These are phyloP conservation scores for Ailuropoda melanoleuca DNA, from an alignment of 2,113 vertebrate species.

Conservation along the genomic window DNA sequence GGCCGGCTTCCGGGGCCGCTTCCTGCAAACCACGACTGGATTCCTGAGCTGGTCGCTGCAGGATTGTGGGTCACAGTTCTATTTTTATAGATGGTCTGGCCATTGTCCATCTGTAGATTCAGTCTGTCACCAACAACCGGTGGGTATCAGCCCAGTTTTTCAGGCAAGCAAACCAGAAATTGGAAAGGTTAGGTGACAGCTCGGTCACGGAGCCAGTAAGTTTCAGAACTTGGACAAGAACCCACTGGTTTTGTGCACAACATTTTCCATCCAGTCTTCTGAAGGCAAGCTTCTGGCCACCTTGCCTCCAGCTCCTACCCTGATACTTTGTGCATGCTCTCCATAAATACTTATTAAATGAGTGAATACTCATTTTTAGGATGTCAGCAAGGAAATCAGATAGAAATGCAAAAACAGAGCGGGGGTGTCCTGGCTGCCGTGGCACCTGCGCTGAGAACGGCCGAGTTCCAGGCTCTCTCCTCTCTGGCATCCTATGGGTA, in stretches of 20 bases:
- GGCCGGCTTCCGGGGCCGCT: neutral
- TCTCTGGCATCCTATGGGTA: neutral
- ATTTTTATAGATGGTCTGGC: neutral
- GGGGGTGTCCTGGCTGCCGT: neutral
- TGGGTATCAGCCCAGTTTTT: neutral
- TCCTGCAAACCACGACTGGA: accelerated
- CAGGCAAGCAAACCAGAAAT: neutral
- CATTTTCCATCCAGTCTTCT: neutral
- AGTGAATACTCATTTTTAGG: neutral
- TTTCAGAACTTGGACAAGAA: neutral
- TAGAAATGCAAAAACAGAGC: neutral
- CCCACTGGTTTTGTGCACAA: neutral
- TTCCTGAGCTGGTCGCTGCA: neutral
- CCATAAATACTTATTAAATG: neutral
- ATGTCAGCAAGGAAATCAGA: neutral
- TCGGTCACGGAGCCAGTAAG: neutral
- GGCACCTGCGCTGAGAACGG: neutral
- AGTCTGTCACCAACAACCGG: neutral
- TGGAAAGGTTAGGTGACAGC: neutral
- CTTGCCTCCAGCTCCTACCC: neutral
- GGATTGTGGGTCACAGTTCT: neutral
- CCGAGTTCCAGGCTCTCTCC: accelerated
- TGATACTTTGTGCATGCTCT: accelerated
- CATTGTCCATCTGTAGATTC: neutral
- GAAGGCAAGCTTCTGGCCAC: accelerated